Conservation (phyloP, 1,140 invertebrate genomes). For the Hydropsyche tenuis region DNA sequence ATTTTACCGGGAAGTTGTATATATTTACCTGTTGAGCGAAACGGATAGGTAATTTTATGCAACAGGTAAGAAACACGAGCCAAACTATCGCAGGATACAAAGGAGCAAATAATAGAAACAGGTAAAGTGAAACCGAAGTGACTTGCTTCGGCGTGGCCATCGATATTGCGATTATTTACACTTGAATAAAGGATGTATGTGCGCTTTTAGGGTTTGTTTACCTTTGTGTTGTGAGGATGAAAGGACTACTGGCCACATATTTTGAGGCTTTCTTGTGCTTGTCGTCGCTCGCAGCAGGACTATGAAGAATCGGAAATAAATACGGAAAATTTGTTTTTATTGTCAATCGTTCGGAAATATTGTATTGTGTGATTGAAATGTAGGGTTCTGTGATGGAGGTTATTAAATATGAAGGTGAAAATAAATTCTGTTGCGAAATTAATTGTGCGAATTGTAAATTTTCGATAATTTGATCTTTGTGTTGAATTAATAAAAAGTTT, state of each 20-base stretch:
- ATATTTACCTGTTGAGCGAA: constrained; percentile 42
- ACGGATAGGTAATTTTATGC: constrained; percentile 42
- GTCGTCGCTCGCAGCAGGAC: too few species aligned
- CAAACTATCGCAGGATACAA: background rate
- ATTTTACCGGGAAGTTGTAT: constrained; percentile 31
- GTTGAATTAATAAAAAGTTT: too few species aligned
- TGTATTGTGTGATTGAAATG: too few species aligned
- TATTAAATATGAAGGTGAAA: too few species aligned
- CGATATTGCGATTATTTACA: background rate
- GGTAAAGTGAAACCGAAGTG: too few species aligned
- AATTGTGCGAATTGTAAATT: too few species aligned
- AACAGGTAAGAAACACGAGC: constrained; percentile 42
- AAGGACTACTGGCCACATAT: background rate
- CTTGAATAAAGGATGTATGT: background rate
- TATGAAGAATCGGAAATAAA: too few species aligned
- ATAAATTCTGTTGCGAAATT: too few species aligned
- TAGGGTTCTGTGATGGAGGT: too few species aligned
- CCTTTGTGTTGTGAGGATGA: background rate
- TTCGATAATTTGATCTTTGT: too few species aligned
- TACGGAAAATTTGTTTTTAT: too few species aligned
- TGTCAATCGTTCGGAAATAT: too few species aligned
- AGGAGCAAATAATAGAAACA: background rate
- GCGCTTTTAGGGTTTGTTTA: background rate
- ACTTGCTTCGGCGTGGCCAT: background rate
- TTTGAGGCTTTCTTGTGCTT: background rate